Percentiles rank a stretch among this genome's conserved stretches.
Conservation (phyloP, 2,797 vertebrate species). For the Lagocephalus sceleratus region DNA sequence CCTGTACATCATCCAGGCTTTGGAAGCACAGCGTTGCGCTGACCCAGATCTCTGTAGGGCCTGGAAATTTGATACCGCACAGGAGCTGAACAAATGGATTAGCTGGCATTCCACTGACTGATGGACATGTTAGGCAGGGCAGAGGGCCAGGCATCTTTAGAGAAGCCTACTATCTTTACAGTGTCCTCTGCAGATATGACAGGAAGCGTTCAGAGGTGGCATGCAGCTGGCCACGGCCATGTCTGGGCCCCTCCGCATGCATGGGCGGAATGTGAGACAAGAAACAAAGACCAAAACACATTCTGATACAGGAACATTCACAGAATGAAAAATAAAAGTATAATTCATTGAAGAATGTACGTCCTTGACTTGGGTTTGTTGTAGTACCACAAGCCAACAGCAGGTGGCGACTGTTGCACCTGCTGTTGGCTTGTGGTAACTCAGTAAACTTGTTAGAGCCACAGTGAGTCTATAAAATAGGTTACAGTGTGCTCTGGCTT, state of each 20-base stretch:
- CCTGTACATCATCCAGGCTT: slow-evolving; percentile 15
- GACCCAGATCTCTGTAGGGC: slow-evolving; percentile 61
- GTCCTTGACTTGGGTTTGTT: background rate
- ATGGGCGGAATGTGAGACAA: background rate
- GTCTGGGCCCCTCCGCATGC: no score
- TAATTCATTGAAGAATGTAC: no score
- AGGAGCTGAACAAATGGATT: slow-evolving; percentile 53
- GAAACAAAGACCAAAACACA: background rate
- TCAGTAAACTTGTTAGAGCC: no score
- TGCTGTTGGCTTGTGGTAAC: no score
- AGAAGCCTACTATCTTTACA: slow-evolving; percentile 9
- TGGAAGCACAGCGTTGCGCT: slow-evolving; percentile 24
- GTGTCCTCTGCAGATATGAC: background rate
- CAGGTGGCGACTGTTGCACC: slow-evolving; percentile 28
- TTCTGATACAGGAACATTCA: background rate
- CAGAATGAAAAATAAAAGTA: no score
- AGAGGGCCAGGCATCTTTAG: slow-evolving; percentile 22
- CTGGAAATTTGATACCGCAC: slow-evolving; percentile 60
- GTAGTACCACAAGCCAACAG: slow-evolving; percentile 20
- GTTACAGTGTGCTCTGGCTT: background rate
- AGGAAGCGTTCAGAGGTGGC: background rate
- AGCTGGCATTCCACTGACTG: slow-evolving; percentile 59
- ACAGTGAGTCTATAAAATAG: no score
- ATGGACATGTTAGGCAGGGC: slow-evolving; percentile 33
- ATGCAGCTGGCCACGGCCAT: no score